Conservation (phyloP, 2,113 vertebrate genomes). For the Orycteropus afer region DNA sequence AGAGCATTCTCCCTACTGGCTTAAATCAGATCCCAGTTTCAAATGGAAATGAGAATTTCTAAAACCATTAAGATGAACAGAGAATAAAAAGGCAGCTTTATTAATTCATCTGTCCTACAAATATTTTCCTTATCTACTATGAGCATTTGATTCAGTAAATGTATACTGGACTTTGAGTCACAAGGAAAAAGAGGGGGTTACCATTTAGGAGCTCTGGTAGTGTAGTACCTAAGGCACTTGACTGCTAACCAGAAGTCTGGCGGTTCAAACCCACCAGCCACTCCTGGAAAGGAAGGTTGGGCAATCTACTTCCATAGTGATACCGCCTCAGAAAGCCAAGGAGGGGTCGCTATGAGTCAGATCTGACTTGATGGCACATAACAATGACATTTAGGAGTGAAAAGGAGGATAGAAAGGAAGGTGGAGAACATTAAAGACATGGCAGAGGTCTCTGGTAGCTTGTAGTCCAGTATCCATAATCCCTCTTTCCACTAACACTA, state of each 20-base stretch:
- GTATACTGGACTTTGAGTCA: conserved; percentile 27
- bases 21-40: conserved; percentile 11
- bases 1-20: not conserved
- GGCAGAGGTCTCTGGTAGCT: not conserved
- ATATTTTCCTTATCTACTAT: conserved; percentile 14
- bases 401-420: not conserved
- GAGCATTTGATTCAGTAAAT: not conserved
- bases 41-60: conserved; percentile 13
- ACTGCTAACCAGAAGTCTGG: too few relatives aligned
- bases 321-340: too few relatives aligned
- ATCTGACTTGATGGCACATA: too few relatives aligned
- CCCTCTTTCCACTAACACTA: not conserved
- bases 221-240: too few relatives aligned
- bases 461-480: not conserved
- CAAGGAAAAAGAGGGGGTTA: not conserved
- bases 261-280: too few relatives aligned
- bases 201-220: not conserved
- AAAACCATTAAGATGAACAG: not conserved
- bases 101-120: conserved; percentile 28
- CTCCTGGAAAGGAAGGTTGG: too few relatives aligned
- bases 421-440: not conserved
- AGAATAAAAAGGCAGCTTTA: conserved; percentile 24
- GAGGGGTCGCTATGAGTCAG: too few relatives aligned
- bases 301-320: too few relatives aligned
- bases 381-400: too few relatives aligned